Evolutionary conservation across 2,888 invertebrate species (phyloP).

Genomic region (Hyppa rectilinea): DNA sequence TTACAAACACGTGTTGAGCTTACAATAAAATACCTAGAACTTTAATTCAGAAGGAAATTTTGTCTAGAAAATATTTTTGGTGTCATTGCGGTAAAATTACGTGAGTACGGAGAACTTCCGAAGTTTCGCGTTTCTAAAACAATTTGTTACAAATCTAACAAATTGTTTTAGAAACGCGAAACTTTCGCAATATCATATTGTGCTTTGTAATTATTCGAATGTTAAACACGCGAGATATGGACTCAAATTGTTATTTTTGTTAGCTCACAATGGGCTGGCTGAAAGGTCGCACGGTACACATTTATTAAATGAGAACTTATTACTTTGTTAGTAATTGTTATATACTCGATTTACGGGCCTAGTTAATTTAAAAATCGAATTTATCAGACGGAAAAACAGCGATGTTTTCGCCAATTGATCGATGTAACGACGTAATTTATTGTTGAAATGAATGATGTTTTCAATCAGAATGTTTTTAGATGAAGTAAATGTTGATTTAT

Average conservation of each 20-base stretch:
- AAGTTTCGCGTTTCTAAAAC: slow-evolving; percentile 57
- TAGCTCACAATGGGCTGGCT: slow-evolving; percentile 47
- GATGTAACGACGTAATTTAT: slow-evolving; percentile 44
- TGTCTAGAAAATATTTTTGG: slow-evolving; percentile 9
- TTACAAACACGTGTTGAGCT: slow-evolving; percentile 16
- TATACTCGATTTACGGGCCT: slow-evolving; percentile 9
- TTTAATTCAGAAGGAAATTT: slow-evolving; percentile 7
- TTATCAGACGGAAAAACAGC: slow-evolving; percentile 22
- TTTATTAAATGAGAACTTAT: slow-evolving; percentile 49
- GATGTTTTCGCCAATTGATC: slow-evolving; percentile 24
- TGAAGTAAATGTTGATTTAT: slow-evolving; percentile 25
- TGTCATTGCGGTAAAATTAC: slow-evolving; percentile 22
- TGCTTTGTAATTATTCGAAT: slow-evolving; percentile 57
- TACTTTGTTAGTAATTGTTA: slow-evolving; percentile 14
- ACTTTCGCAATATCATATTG: slow-evolving; percentile 59
- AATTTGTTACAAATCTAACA: slow-evolving; percentile 59
- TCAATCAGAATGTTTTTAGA: slow-evolving; percentile 23
- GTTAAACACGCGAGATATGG: slow-evolving; percentile 57
- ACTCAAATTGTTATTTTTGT: slow-evolving; percentile 47
- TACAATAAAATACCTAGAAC: slow-evolving; percentile 1
- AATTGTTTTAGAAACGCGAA: too few relatives aligned
- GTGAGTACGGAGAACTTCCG: slow-evolving; percentile 18
- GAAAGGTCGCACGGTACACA: slow-evolving; percentile 37
- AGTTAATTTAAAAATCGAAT: slow-evolving; percentile 37
- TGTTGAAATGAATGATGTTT: slow-evolving; percentile 29